These are phyloP conservation scores for Diabrotica balteata DNA, from an alignment of 2,888 invertebrate species.

Conservation along the genomic window DNA sequence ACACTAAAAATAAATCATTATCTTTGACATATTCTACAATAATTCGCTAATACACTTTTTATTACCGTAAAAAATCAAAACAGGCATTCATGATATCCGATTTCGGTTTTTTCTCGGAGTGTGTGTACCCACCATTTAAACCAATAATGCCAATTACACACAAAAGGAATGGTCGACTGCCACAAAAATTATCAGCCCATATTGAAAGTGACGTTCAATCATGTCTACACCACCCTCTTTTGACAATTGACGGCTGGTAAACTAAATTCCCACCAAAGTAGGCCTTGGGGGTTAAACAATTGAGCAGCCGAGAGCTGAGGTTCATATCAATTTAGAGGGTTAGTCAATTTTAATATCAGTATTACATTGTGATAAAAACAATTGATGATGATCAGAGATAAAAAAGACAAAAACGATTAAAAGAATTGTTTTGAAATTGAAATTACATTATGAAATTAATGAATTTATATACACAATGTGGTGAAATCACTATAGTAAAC, in stretches of 20 bases:
- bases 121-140: constrained; percentile 46
- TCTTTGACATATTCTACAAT: constrained; percentile 17
- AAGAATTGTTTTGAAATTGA: too few relatives aligned
- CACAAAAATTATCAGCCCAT: constrained; percentile 53
- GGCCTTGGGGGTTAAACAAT: constrained; percentile 47
- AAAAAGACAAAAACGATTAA: too few relatives aligned
- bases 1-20: too few relatives aligned
- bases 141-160: constrained; percentile 52
- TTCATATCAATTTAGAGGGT: background rate
- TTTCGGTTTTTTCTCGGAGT: constrained; percentile 38
- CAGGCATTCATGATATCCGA: constrained; percentile 30
- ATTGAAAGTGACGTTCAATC: constrained; percentile 52
- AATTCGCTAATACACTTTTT: constrained; percentile 36
- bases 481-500: too few relatives aligned
- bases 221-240: constrained; percentile 46
- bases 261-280: constrained; percentile 52
- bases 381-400: too few relatives aligned
- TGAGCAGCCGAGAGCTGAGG: constrained; percentile 26
- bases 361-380: too few relatives aligned
- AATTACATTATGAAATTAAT: too few relatives aligned
- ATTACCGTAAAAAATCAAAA: constrained; percentile 40
- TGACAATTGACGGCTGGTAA: constrained; percentile 53
- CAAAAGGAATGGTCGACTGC: constrained; percentile 47
- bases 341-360: too few relatives aligned
- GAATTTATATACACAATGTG: too few relatives aligned